Conservation (phyloP, 2,113 vertebrate genomes). For the Stictonetta naevosa region DNA sequence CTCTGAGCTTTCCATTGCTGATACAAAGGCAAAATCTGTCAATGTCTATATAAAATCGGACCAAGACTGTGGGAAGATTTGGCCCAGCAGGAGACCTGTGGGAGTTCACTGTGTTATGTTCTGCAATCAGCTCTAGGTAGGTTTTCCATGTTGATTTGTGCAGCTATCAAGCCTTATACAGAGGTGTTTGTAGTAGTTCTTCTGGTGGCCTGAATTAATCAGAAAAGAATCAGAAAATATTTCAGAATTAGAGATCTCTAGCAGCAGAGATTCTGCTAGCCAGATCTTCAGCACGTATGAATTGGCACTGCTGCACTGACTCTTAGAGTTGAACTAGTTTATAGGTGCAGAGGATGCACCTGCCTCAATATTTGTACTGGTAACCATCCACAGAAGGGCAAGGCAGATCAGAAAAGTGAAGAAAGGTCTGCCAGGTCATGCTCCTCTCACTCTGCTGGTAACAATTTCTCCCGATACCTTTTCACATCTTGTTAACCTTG, state of each 20-base stretch:
- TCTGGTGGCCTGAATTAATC: neutral
- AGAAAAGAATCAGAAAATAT: neutral
- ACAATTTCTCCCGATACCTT: neutral
- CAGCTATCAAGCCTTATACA: neutral
- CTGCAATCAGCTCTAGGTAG: neutral
- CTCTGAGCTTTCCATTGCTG: neutral
- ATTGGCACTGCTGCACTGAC: neutral
- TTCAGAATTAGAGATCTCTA: neutral
- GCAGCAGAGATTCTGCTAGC: neutral
- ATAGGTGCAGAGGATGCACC: neutral
- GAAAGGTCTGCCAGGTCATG: neutral
- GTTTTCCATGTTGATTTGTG: neutral
- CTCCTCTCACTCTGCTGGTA: neutral
- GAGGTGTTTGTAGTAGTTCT: neutral
- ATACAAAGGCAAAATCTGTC: neutral
- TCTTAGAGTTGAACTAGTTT: neutral
- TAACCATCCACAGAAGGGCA: neutral
- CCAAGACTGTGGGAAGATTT: neutral
- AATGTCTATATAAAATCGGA: neutral
- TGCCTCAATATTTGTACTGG: neutral
- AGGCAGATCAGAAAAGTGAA: neutral
- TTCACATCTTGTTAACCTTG: neutral
- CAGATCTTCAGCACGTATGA: neutral
- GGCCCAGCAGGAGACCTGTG: neutral
- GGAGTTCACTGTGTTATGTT: neutral